Base-by-base conservation (phyloP, 2,797 vertebrate species). In the Arnoldichthys spilopterus region DNA sequence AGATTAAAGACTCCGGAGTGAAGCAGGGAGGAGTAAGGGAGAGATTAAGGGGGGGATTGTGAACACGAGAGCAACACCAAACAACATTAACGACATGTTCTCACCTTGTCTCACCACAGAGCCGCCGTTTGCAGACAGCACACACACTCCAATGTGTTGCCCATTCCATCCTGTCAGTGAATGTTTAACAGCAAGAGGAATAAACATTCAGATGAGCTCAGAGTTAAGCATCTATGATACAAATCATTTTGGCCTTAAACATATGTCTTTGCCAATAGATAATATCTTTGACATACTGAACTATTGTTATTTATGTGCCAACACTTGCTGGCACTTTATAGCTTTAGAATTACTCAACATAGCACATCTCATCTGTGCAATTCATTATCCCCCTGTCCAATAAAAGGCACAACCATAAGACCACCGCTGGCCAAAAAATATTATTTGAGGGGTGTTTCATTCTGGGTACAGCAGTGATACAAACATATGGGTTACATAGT, bases 1-100 rank as follows among this genome's bases (percentile, higher is more conserved):
- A 84, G 71, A 43, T 77, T 82, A 80, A 80, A 76, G 67, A 64
- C 68, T 64, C 61, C 30, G 45, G 53, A 59, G 70, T 73, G 85
- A 74, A 68, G 86, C 72, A 59, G 62, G 74, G 85, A 78, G 79
- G 80, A 73, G 76, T 58, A 70, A 77, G 79, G 28, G 45, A 62
- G 40, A 68, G 74, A 68, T 68, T 63, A 73, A 53, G 61, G 43
- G 78, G 43, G 32, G 64, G 78, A 59, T 75, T 66, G 66, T 66
- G 81, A 75, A 74, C 56, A 70, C 49, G 75, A 70, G 80, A 70
- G 51, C 56, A 80, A 80, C 78, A 74, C 78, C 56, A 80, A 80
- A 80, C 56, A 80, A 37, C 56, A 80, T 76, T 80, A 80, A 61
- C 28, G n/a, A 63, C 66, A 45, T 80, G 56, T 80, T 80, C 78